Conservation (phyloP, 1,140 invertebrate species). For the Manduca sexta region DNA sequence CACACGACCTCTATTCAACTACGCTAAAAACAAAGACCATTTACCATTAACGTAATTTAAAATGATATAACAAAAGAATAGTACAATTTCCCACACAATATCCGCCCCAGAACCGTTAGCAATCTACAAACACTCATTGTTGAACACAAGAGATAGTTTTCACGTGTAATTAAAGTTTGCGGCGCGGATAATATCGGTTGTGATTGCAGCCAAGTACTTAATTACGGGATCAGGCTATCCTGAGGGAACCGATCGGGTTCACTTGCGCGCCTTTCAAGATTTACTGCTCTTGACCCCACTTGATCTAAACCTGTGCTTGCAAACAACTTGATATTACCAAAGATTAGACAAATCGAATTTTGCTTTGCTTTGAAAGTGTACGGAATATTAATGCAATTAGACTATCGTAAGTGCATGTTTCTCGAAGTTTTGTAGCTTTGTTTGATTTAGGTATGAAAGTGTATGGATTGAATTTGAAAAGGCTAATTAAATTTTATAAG, state of each 20-base stretch:
- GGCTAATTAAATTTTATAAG: too few species aligned
- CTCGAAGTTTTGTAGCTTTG: too few species aligned
- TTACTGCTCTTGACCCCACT: constrained; percentile 55
- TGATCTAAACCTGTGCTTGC: constrained; percentile 31
- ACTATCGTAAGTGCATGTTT: too few species aligned
- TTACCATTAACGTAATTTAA: not conserved
- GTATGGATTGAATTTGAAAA: too few species aligned
- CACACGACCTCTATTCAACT: too few species aligned
- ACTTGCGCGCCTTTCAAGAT: constrained; percentile 36
- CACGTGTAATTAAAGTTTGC: constrained; percentile 57
- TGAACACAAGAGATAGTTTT: constrained; percentile 38
- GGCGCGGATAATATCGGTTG: constrained; percentile 44
- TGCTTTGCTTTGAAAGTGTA: too few species aligned
- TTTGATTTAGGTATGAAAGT: too few species aligned
- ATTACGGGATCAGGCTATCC: constrained; percentile 40
- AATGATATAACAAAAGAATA: not conserved
- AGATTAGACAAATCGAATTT: too few species aligned
- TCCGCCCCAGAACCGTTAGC: constrained; percentile 8
- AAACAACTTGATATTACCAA: constrained; percentile 6
- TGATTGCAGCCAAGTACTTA: constrained; percentile 57
- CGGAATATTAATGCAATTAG: too few species aligned
- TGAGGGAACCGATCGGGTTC: constrained; percentile 33
- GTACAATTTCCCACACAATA: constrained; percentile 1
- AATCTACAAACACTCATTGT: constrained; percentile 33
- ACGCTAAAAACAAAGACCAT: too few species aligned